A percentile compares a stretch with the other conserved stretches of the same genome.
Evolutionary conservation across 2,888 invertebrate genomes (phyloP).

Genomic region (Lamellibrachia columna): DNA sequence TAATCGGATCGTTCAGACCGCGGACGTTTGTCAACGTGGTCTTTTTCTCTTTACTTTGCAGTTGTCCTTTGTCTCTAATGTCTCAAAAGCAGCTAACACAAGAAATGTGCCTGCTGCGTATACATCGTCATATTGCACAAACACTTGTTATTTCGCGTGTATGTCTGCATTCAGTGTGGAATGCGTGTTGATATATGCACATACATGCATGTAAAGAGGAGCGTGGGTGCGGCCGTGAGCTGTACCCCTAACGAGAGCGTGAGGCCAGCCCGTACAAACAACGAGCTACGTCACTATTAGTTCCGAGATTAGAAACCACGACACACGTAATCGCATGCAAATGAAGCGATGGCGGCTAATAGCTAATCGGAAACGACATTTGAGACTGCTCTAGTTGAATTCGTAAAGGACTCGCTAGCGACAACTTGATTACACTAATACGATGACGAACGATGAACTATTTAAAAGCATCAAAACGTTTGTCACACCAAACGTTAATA

Average conservation of each 20-base stretch:
- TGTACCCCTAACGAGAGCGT: neutral
- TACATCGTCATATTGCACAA: neutral
- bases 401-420: neutral
- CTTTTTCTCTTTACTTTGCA: too few relatives aligned
- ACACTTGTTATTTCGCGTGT: neutral
- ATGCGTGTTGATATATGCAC: slow-evolving; percentile 5
- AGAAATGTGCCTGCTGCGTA: neutral
- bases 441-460: neutral
- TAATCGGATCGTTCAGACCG: too few relatives aligned
- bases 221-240: neutral
- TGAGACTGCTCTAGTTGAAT: neutral
- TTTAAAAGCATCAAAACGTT: neutral
- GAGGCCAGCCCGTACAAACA: neutral
- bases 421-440: neutral
- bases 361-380: neutral
- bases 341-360: neutral
- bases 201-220: neutral
- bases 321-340: neutral
- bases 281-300: neutral
- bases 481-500: neutral
- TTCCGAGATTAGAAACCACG: neutral
- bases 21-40: too few relatives aligned
- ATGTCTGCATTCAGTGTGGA: neutral
- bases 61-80: neutral
- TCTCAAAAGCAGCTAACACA: neutral